phyloP scores from a whole-genome alignment of 2,888 invertebrate species.

The Cerastoderma edule region DNA sequence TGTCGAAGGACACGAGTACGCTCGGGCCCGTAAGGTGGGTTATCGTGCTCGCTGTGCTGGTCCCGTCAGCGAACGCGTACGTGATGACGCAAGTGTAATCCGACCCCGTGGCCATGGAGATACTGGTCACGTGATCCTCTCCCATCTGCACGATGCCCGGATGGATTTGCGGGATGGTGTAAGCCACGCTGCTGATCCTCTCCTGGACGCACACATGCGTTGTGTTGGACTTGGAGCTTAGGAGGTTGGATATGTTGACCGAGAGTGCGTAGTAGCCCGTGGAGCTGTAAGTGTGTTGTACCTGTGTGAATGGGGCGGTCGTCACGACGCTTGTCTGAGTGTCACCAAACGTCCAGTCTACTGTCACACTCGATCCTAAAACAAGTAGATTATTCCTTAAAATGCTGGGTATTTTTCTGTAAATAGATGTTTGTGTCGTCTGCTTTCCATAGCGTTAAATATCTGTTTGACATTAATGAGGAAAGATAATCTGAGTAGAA shows the following conservation, averaged over 20 bases:
- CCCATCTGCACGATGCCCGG: slow-evolving; percentile 45
- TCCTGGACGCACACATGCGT: slow-evolving; percentile 72
- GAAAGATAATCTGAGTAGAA: too few relatives aligned
- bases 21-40: slow-evolving; percentile 27
- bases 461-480: too few relatives aligned
- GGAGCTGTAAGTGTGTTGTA: slow-evolving; percentile 59
- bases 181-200: slow-evolving; percentile 56
- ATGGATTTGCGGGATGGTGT: slow-evolving; percentile 8
- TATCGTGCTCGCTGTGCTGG: slow-evolving; percentile 2
- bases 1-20: slow-evolving; percentile 53
- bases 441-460: too few relatives aligned
- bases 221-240: slow-evolving; percentile 70
- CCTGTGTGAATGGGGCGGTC: neutral
- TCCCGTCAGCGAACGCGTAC: slow-evolving; percentile 58
- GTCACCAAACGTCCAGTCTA: slow-evolving; percentile 79
- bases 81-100: slow-evolving; percentile 73
- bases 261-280: slow-evolving; percentile 69
- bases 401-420: too few relatives aligned
- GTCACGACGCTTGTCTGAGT: slow-evolving; percentile 42
- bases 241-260: slow-evolving; percentile 70
- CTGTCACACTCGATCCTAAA: slow-evolving; percentile 10
- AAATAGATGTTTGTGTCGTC: too few relatives aligned
- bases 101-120: slow-evolving; percentile 68
- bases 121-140: neutral
- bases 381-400: too few relatives aligned